Evolutionary conservation across 1,140 invertebrate genomes (phyloP), one percentile per base, ranked within the genome.

Genomic region (Solenopsis fugax): DNA sequence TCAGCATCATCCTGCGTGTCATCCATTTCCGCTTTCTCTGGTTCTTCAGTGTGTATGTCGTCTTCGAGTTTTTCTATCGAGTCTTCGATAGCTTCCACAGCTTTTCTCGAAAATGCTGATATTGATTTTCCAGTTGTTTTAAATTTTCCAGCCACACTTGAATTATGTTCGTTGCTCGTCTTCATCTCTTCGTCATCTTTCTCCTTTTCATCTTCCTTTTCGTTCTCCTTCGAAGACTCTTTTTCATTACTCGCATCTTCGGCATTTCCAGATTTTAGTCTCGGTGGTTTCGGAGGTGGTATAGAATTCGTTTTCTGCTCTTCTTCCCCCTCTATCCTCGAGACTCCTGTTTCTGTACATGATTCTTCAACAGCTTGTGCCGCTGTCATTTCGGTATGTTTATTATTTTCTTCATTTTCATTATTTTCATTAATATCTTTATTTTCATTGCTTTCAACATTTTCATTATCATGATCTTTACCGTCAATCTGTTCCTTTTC

Each of bases 211-310:
- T 77, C 54, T 6, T 75, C 65, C n/a, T n/a, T n/a, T 37, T 86
- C 41, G n/a, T 18, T 58, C 29, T 67, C 86, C 41, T 41, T 87
- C 9, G 6, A 69, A 3, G 82, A 77, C 48, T 72, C 29, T 13
- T 21, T 78, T 37, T 52, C 60, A 1, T 84, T 69, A 0, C 5
- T 52, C 0, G 65, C 64, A 76, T 62, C 52, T 24, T 82, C 85
- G 1, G 65, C 71, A 64, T 81, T 92, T 50, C 54, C 90, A 24
- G 82, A 78, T 73, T 93, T 93, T 72, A 92, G 72, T 80, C 92
- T 91, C 6, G 93, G 91, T 13, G 92, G 92, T 67, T 93, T 93
- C 0, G 92, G 92, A 2, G 93, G 91, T 12, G 90, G 90, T 37
- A 85, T 81, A n/a, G 77, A n/a, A 76, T 82, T 65, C n/a, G 34